A percentile compares a stretch with the other conserved stretches of the same genome.
These are phyloP conservation scores for Limnephilus rhombicus DNA, from an alignment of 2,888 invertebrate species.

Conservation along the genomic window DNA sequence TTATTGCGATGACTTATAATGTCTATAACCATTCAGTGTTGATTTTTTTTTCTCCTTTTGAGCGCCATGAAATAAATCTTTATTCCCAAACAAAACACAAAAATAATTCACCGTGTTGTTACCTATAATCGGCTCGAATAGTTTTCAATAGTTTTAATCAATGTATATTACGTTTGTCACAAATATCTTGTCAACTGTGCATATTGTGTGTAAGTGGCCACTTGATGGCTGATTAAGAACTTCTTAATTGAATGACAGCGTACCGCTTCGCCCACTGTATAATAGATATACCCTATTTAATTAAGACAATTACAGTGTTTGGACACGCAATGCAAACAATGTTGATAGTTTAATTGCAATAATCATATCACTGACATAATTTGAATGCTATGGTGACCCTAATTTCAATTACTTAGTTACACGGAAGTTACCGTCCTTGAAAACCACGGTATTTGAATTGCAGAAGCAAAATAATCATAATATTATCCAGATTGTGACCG, in stretches of 20 bases:
- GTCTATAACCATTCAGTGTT: no score
- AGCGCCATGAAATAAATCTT: no score
- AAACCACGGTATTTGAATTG: background rate
- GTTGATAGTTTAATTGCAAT: background rate
- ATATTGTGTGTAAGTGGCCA: background rate
- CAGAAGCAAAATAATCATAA: background rate
- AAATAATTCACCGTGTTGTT: no score
- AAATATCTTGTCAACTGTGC: background rate
- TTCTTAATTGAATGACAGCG: slow-evolving; percentile 20
- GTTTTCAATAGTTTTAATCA: no score
- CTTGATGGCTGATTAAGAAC: background rate
- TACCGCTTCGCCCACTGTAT: background rate
- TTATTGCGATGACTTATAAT: no score
- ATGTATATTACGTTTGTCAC: background rate
- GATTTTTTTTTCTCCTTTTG: no score
- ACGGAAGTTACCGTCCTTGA: background rate
- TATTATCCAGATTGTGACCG: background rate
- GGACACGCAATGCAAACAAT: background rate
- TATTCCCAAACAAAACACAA: no score
- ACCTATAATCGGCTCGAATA: no score
- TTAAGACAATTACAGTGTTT: background rate
- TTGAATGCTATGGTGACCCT: background rate
- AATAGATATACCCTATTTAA: background rate
- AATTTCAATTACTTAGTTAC: background rate
- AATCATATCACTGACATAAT: background rate